Conservation (phyloP, 2,797 vertebrate genomes). For the Lepus townsendii region DNA sequence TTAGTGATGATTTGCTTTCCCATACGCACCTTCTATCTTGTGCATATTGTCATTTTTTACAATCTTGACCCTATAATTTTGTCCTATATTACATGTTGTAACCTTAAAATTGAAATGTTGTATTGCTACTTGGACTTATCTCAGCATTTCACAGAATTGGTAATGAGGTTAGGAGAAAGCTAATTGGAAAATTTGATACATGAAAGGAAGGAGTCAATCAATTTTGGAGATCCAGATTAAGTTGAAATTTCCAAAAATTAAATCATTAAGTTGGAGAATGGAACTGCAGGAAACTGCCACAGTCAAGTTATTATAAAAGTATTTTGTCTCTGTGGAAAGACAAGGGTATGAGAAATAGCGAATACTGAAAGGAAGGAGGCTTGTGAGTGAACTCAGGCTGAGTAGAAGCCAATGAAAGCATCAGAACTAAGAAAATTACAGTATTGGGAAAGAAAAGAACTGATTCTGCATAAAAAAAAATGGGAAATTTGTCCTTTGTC, state of each 20-base stretch:
- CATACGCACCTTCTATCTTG: neutral
- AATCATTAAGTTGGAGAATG: neutral
- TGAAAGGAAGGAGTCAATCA: neutral
- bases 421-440: neutral
- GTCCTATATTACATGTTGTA: neutral
- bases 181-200: neutral
- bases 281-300: neutral
- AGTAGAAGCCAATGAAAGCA: neutral
- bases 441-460: neutral
- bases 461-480: neutral
- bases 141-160: neutral
- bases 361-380: neutral
- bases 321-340: neutral
- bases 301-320: neutral
- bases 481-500: no score
- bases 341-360: neutral
- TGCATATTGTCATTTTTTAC: neutral
- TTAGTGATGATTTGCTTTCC: neutral
- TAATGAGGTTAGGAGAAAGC: neutral
- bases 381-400: neutral
- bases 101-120: neutral
- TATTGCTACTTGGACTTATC: neutral
- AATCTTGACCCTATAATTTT: neutral
- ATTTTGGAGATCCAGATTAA: neutral
- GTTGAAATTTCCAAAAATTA: neutral